phyloP scores from a whole-genome alignment of 2,113 vertebrate genomes.

The Podarcis cretensis region DNA sequence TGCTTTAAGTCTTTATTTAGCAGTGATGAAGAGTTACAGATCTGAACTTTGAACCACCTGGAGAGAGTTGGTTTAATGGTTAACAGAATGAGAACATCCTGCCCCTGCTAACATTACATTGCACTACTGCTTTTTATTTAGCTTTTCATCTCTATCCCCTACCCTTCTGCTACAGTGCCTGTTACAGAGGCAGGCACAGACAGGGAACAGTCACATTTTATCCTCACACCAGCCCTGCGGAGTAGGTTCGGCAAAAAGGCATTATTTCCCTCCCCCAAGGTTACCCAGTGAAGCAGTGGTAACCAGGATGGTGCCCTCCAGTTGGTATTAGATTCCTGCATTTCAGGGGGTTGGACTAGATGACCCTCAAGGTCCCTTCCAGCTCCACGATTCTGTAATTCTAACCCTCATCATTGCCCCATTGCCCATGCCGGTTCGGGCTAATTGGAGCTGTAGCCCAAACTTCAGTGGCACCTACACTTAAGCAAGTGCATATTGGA shows the following conservation, averaged over 20 bases:
- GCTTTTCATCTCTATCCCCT: neutral
- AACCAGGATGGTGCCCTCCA: no score
- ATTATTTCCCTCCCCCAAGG: neutral
- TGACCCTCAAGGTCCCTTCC: no score
- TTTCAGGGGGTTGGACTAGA: no score
- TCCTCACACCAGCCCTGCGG: neutral
- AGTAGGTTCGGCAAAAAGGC: neutral
- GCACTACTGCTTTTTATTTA: neutral
- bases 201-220: neutral
- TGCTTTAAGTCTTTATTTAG: neutral
- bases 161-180: neutral
- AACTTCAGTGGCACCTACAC: no score
- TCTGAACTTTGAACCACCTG: neutral
- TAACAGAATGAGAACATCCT: neutral
- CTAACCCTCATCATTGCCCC: no score
- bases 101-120: neutral
- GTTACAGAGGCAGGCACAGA: neutral
- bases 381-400: no score
- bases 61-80: neutral
- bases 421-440: no score
- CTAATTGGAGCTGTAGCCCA: no score
- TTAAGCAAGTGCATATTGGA: no score
- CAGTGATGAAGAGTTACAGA: neutral
- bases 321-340: no score
- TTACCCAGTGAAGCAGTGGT: no score